Evolutionary conservation across 2,113 vertebrate genomes (phyloP), one percentile per base, ranked within the genome.

Genomic region (Danionella cerebrum): DNA sequence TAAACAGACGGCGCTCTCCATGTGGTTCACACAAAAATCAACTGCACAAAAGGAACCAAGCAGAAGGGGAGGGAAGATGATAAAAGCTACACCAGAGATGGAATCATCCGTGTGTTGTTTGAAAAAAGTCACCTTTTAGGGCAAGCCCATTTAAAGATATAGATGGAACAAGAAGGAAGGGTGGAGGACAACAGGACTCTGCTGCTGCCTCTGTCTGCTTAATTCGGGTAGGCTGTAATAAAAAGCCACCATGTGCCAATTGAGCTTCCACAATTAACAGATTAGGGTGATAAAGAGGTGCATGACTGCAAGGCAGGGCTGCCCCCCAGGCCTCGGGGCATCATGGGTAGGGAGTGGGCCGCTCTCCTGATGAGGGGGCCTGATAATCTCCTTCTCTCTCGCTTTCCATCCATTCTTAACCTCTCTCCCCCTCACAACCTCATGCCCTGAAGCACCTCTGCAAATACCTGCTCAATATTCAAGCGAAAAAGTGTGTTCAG

Each of bases 231-330:
- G 86, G 87, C 87, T 89, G 82, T 85, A 89, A 89, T 90, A 90
- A 89, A 88, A 91, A 93, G 86, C 84, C 54, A 85, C 85, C 90
- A 87, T 93, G 87, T 91, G 91, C 89, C 91, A 91, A 85, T 80
- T 84, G 81, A 89, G 88, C 84, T 78, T 75, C 84, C 89, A 88
- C 89, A 93, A 94, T 93, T 93, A 94, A 88, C 89, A 91, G 93
- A 91, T 94, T 93, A 93, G 87, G 85, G 86, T 88, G 89, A 90
- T 90, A 89, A 90, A 89, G 85, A 90, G 89, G 87, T 89, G 84
- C 85, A 81, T 85, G 80, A 82, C 86, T 88, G 83, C 75, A 5
- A 87, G 88, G 88, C 85, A 89, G 74, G 85, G 80, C 84, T 82
- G 72, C 79, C 80, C 84, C 74, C 74, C 74, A 79, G 69, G 82